These are phyloP conservation scores for Brachionus calyciflorus DNA, from an alignment of 1,140 invertebrate species.

Conservation along the genomic window DNA sequence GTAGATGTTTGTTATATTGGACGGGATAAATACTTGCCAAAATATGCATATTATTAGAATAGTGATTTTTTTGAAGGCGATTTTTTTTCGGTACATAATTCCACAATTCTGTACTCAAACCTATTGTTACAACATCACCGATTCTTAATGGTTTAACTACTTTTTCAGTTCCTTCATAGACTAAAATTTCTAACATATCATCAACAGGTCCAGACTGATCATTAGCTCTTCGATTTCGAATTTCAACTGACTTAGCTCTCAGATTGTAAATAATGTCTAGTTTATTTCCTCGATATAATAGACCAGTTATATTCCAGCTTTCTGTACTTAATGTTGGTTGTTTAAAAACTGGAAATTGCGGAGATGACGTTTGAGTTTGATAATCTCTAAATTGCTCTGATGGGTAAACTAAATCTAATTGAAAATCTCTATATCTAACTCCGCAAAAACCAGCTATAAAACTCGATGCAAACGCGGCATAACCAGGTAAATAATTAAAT, in stretches of 20 bases:
- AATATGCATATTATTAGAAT: slow-evolving; percentile 42
- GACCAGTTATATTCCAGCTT: slow-evolving; percentile 38
- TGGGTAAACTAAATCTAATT: slow-evolving; percentile 44
- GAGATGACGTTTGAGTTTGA: slow-evolving; percentile 13
- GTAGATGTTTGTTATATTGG: slow-evolving; percentile 14
- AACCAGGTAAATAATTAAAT: slow-evolving; percentile 40
- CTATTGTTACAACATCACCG: slow-evolving; percentile 10
- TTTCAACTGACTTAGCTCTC: slow-evolving; percentile 22
- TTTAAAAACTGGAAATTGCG: slow-evolving; percentile 41
- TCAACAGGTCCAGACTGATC: slow-evolving; percentile 11
- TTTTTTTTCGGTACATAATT: slow-evolving; percentile 20
- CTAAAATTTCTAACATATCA: slow-evolving; percentile 15
- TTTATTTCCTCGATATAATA: slow-evolving; percentile 34
- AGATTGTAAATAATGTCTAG: slow-evolving; percentile 41
- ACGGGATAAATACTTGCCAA: slow-evolving; percentile 27
- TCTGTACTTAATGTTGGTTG: slow-evolving; percentile 14
- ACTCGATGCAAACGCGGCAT: neutral
- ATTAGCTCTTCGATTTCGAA: slow-evolving; percentile 7
- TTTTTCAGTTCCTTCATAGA: slow-evolving; percentile 27
- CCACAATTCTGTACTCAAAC: slow-evolving; percentile 30
- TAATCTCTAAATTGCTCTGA: slow-evolving; percentile 35
- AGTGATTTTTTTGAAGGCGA: slow-evolving; percentile 21
- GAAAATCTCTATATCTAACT: slow-evolving; percentile 34
- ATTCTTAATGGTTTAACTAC: neutral
- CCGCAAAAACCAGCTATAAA: slow-evolving; percentile 32